Conservation (phyloP, 2,797 vertebrate species). For the Anguilla anguilla region DNA sequence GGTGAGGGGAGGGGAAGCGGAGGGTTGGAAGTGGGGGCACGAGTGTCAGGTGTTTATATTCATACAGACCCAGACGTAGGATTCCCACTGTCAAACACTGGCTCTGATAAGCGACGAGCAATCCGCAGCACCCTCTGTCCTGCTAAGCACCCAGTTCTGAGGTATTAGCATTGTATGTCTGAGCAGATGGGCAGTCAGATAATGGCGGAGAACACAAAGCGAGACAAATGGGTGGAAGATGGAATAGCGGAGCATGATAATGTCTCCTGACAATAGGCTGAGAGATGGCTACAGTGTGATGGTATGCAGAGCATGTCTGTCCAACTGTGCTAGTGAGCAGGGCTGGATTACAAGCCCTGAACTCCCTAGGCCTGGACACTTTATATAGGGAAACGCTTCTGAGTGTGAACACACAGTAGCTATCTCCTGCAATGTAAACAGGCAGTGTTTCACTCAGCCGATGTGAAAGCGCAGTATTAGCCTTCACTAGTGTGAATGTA, state of each 20-base stretch:
- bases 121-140: slow-evolving; percentile 52
- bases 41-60: background rate
- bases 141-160: slow-evolving; percentile 34
- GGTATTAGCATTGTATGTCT: slow-evolving; percentile 50
- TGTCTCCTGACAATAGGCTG: slow-evolving; percentile 43
- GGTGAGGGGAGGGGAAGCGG: slow-evolving; percentile 9
- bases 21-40: slow-evolving; percentile 40
- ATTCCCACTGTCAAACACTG: slow-evolving; percentile 3
- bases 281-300: slow-evolving; percentile 5
- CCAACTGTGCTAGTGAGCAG: background rate
- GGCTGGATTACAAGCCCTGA: slow-evolving; percentile 4
- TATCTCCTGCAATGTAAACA: background rate
- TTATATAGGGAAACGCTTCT: background rate
- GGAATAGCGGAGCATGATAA: slow-evolving; percentile 33
- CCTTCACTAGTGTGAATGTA: background rate
- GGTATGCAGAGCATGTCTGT: slow-evolving; percentile 1
- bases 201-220: slow-evolving; percentile 46
- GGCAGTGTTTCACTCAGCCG: background rate
- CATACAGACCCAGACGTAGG: slow-evolving; percentile 4
- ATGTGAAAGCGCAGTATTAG: background rate
- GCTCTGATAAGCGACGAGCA: slow-evolving; percentile 56
- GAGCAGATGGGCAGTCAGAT: slow-evolving; percentile 58
- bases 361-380: background rate
- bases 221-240: slow-evolving; percentile 38
- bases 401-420: slow-evolving; percentile 16